Conservation (phyloP, 2,113 vertebrate species). For the Clarias batrachus region DNA sequence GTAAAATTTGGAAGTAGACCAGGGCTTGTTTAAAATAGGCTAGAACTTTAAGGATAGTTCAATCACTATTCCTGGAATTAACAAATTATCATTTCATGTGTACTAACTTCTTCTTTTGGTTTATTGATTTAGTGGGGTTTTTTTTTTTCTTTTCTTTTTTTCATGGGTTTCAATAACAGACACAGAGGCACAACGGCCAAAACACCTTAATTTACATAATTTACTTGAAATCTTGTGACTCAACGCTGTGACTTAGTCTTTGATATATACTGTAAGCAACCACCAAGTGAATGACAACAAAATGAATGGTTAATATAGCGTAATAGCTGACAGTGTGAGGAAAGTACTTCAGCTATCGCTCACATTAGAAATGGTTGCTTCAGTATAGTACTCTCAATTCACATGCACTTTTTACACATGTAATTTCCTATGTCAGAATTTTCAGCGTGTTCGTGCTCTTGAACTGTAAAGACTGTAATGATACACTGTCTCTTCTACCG, state of each 20-base stretch:
- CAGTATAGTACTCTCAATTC: neutral
- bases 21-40: neutral
- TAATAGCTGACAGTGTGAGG: neutral
- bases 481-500: conserved; percentile 18
- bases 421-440: neutral
- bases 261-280: neutral
- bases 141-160: neutral
- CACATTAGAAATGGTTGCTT: neutral
- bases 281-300: neutral
- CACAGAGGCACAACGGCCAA: neutral
- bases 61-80: neutral
- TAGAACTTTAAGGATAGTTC: neutral
- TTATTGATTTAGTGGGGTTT: neutral
- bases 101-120: neutral
- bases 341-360: neutral
- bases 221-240: conserved; percentile 4
- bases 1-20: neutral
- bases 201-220: neutral
- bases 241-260: neutral
- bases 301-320: neutral
- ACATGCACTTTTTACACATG: neutral
- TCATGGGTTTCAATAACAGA: neutral
- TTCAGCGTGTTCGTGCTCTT: neutral
- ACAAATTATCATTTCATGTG: neutral
- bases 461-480: conserved; percentile 3